A percentile compares a stretch with the other conserved stretches of the same genome.
phyloP scores from a whole-genome alignment of 2,888 invertebrate genomes.

The Nephrocerus scutellatus region DNA sequence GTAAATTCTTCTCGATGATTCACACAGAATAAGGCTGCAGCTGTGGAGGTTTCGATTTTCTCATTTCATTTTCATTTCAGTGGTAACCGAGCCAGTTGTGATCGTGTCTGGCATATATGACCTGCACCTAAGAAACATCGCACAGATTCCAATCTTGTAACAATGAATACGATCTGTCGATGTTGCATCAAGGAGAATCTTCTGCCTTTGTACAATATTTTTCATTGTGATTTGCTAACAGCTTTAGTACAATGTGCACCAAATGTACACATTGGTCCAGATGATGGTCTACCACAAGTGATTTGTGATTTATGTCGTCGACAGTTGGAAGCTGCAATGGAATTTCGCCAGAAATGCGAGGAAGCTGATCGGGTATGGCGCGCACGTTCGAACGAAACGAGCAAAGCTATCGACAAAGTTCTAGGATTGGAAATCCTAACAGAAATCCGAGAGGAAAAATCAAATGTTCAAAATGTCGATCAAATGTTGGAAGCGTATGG shows the following conservation, averaged over 20 bases:
- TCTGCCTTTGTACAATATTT: slow-evolving; percentile 25
- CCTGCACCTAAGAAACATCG: no score
- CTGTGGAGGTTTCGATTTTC: no score
- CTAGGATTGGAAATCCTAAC: slow-evolving; percentile 29
- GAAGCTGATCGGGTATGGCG: slow-evolving; percentile 31
- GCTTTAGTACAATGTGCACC: slow-evolving; percentile 28
- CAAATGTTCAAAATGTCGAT: no score
- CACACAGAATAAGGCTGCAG: no score
- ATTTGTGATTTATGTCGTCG: slow-evolving; percentile 32
- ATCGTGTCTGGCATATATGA: no score
- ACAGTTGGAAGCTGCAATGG: slow-evolving; percentile 29
- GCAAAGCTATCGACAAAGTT: slow-evolving; percentile 27
- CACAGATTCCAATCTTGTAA: no score
- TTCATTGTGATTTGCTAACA: slow-evolving; percentile 23
- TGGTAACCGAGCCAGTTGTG: no score
- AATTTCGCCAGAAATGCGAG: slow-evolving; percentile 31
- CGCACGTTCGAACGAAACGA: slow-evolving; percentile 26
- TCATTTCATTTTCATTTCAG: no score
- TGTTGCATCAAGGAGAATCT: slow-evolving; percentile 36
- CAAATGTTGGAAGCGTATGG: slow-evolving; percentile 28
- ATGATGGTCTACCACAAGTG: slow-evolving; percentile 32
- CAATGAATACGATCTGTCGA: no score
- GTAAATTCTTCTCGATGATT: no score
- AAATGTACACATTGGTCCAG: slow-evolving; percentile 24
- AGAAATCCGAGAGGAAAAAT: no score